Conservation (phyloP, 2,888 invertebrate genomes). For the Sphinx pinastri region DNA sequence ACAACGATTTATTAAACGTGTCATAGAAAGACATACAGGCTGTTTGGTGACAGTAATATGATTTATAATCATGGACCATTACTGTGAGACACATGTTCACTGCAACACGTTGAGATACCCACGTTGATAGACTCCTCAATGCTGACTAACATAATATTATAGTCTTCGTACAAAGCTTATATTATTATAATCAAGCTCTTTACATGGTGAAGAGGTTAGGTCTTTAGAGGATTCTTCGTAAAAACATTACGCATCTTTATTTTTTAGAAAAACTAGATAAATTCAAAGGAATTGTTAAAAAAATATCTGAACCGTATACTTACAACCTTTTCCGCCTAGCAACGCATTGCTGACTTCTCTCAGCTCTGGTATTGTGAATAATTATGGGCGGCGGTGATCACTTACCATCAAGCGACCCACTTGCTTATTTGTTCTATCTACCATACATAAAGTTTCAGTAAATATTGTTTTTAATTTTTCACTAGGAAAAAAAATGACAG, state of each 20-base stretch:
- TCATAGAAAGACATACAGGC: conserved; percentile 2
- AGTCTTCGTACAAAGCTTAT: neutral
- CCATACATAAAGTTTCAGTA: too few relatives aligned
- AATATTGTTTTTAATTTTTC: too few relatives aligned
- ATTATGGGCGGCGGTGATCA: too few relatives aligned
- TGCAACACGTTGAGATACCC: neutral
- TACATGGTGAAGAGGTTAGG: neutral
- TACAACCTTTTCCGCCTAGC: too few relatives aligned
- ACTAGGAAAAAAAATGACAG: too few relatives aligned
- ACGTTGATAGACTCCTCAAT: neutral
- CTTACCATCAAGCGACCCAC: too few relatives aligned
- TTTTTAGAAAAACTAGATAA: neutral
- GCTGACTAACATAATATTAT: neutral
- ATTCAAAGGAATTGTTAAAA: neutral
- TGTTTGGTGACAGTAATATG: conserved; percentile 9
- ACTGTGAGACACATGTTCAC: conserved; percentile 8
- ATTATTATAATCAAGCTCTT: too few relatives aligned
- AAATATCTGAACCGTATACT: neutral
- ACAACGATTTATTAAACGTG: neutral
- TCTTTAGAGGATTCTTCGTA: neutral
- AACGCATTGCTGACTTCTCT: too few relatives aligned
- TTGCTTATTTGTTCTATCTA: too few relatives aligned
- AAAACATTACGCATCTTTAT: neutral
- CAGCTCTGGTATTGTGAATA: too few relatives aligned
- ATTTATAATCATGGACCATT: conserved; percentile 17